A percentile compares a stretch with the other conserved stretches of the same genome.
Conservation (phyloP, 2,888 invertebrate species). For the Protophormia terraenovae region DNA sequence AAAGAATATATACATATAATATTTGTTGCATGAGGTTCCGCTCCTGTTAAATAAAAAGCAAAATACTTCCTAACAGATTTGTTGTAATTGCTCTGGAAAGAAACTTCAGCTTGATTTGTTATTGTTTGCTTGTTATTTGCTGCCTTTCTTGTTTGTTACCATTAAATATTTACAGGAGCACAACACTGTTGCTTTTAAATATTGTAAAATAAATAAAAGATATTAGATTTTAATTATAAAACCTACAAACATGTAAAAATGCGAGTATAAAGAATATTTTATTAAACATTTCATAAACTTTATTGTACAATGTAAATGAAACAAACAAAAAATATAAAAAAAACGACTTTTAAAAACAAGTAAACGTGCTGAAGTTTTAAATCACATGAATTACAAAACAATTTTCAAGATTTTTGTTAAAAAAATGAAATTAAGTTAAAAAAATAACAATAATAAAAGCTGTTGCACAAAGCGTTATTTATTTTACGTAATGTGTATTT, state of each 20-base stretch:
- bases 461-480: too few species aligned
- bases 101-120: not conserved
- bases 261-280: not conserved
- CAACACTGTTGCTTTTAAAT: not conserved
- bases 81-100: not conserved
- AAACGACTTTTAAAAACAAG: not conserved
- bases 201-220: not conserved
- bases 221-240: conserved; percentile 21
- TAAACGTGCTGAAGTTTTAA: not conserved
- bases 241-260: not conserved
- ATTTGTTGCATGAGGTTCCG: not conserved
- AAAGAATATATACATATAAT: not conserved
- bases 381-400: not conserved
- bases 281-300: not conserved
- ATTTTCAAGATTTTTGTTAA: conserved; percentile 9
- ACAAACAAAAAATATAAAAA: too few species aligned
- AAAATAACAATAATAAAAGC: not conserved
- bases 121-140: not conserved
- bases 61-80: not conserved
- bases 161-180: not conserved
- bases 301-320: not conserved
- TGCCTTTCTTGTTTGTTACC: not conserved
- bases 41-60: not conserved
- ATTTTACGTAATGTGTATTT: too few species aligned
- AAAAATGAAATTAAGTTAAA: too few species aligned